phyloP scores from a whole-genome alignment of 2,797 vertebrate species.

The Sphenodon punctatus region DNA sequence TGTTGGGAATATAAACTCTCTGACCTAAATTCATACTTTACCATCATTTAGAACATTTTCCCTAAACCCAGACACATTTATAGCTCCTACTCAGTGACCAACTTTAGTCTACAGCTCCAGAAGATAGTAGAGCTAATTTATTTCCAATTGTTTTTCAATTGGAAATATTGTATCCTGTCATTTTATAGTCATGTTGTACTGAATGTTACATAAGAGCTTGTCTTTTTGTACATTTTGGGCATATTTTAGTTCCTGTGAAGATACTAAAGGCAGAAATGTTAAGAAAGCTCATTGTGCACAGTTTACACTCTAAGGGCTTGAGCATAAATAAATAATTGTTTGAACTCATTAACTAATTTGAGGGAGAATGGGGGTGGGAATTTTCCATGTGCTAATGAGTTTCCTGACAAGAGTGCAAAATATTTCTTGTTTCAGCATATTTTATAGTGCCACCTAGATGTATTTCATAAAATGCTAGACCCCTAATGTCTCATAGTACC shows the following conservation, averaged over 20 bases:
- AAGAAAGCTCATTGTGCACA: background rate
- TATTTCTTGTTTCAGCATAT: background rate
- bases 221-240: background rate
- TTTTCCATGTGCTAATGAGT: background rate
- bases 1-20: background rate
- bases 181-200: slow-evolving; percentile 20
- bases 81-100: slow-evolving; percentile 17
- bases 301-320: background rate
- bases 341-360: background rate
- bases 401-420: background rate
- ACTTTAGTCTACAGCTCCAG: background rate
- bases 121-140: background rate
- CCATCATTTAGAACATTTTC: slow-evolving; percentile 28
- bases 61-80: slow-evolving; percentile 5
- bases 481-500: background rate
- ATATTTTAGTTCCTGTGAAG: background rate
- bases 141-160: slow-evolving; percentile 24
- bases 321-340: background rate
- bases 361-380: background rate
- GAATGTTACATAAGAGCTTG: background rate
- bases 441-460: background rate
- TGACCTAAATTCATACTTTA: slow-evolving; percentile 12
- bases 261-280: background rate
- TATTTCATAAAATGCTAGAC: background rate
- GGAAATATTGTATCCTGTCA: no score